phyloP scores from a whole-genome alignment of 1,140 invertebrate genomes.

The Manduca sexta region DNA sequence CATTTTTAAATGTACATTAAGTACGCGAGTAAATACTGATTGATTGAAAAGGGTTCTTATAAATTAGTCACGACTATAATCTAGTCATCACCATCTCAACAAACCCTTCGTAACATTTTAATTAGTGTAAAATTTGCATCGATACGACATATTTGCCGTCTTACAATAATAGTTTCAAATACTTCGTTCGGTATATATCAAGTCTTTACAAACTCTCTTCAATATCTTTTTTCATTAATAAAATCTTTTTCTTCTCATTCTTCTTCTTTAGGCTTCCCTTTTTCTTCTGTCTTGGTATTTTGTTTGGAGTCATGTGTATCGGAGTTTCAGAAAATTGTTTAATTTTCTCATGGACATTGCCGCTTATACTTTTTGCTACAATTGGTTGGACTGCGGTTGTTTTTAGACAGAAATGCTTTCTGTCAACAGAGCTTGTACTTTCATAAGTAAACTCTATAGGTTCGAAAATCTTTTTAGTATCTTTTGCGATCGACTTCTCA shows the following conservation, averaged over 20 bases:
- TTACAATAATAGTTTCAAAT: too few relatives aligned
- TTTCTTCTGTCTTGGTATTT: constrained; percentile 37
- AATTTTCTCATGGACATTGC: constrained; percentile 64
- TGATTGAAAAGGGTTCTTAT: too few relatives aligned
- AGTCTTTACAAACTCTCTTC: constrained; percentile 51
- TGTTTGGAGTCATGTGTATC: constrained; percentile 23
- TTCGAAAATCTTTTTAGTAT: constrained; percentile 51
- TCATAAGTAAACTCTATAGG: constrained; percentile 25
- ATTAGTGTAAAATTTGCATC: too few relatives aligned
- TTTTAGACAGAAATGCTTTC: constrained; percentile 21
- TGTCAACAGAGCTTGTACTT: constrained; percentile 27
- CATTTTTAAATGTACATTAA: too few relatives aligned
- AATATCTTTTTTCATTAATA: constrained; percentile 55
- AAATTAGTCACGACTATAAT: too few relatives aligned
- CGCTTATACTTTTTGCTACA: constrained; percentile 34
- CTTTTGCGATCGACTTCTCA: constrained; percentile 25
- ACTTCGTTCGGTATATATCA: too few relatives aligned
- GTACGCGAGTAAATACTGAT: too few relatives aligned
- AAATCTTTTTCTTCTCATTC: constrained; percentile 44
- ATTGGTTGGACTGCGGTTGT: constrained; percentile 28
- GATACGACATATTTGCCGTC: too few relatives aligned
- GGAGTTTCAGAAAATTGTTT: constrained; percentile 56
- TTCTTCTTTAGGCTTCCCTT: constrained; percentile 42
- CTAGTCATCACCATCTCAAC: too few relatives aligned
- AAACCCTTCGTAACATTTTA: too few relatives aligned